phyloP scores from a whole-genome alignment of 1,140 invertebrate genomes.

The Hylaeus anthracinus region DNA sequence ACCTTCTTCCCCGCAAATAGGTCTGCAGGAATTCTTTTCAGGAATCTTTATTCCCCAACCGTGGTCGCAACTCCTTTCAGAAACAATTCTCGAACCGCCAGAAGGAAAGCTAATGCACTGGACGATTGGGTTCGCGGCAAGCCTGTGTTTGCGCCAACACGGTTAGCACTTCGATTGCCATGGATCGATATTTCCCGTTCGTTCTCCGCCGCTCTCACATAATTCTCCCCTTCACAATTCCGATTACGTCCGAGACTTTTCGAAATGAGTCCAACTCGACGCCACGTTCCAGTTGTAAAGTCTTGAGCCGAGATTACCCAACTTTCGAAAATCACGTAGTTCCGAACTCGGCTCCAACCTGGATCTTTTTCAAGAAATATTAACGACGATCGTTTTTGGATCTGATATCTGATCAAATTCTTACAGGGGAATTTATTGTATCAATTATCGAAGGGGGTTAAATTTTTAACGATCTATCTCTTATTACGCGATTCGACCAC shows the following conservation, averaged over 20 bases:
- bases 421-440: no score
- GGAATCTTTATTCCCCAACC: not conserved
- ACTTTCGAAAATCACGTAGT: conserved; percentile 20
- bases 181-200: conserved; percentile 26
- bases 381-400: no score
- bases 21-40: conserved; percentile 1
- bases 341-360: not conserved
- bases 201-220: not conserved
- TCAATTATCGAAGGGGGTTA: no score
- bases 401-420: no score
- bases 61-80: not conserved
- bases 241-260: conserved; percentile 38
- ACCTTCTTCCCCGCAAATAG: not conserved
- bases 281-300: not conserved
- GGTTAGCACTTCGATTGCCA: not conserved
- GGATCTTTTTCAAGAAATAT: no score
- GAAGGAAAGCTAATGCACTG: not conserved
- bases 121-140: not conserved
- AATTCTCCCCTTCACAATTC: conserved; percentile 24
- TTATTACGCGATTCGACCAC: no score
- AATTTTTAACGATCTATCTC: no score
- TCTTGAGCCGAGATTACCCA: conserved; percentile 4
- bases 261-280: not conserved
- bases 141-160: conserved; percentile 6
- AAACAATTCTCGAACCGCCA: not conserved